Base-by-base conservation (phyloP, 2,113 vertebrate genomes). In the Piliocolobus tephrosceles region DNA sequence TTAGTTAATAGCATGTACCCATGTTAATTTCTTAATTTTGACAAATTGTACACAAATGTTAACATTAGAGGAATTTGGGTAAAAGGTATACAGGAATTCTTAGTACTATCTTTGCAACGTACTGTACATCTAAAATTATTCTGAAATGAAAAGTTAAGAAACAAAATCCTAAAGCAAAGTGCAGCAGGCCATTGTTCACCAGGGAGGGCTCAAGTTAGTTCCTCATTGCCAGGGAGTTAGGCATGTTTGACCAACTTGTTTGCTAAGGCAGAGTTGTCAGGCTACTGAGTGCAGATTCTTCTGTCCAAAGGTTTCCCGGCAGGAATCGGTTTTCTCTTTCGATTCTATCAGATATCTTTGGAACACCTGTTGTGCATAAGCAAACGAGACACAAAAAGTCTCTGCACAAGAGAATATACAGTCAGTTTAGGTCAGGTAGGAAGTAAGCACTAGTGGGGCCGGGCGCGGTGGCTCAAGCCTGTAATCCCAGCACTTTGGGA, bases 221-320 rank as follows among this genome's bases (percentile, higher is more conserved):
- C 38, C 93, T 92, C 64, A 75, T 82, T 72, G 32, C 45, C 16
- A 23, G n/a, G 90, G 95, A 96, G 95, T n/a, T 95, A 73, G 35
- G 20, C 70, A 58, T 96, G 92, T 97, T 88, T 95, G 89, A 72
- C 27, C 79, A 93, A 16, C 35, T 50, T 96, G 96, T 97, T 97
- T 97, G 97, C 96, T 91, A 20, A 94, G 83, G 95, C 80, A n/a
- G 40, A 50, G 30, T 52, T 79, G 92, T 73, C 68, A 5, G 35
- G 40, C 52, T 68, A 10, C 30, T 61, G 52, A 73, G 45, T 75
- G 82, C 66, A 84, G 76, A 40, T 88, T 18, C 50, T 72, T 89
- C 43, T 38, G 57, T 47, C 13, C 8, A 9, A 20, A 8, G 25
- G 45, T 66, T 93, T 73, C 84, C 3, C 0, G 40, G 43, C 81